Evolutionary conservation across 2,888 invertebrate species (phyloP).

Genomic region (Metellina segmentata): DNA sequence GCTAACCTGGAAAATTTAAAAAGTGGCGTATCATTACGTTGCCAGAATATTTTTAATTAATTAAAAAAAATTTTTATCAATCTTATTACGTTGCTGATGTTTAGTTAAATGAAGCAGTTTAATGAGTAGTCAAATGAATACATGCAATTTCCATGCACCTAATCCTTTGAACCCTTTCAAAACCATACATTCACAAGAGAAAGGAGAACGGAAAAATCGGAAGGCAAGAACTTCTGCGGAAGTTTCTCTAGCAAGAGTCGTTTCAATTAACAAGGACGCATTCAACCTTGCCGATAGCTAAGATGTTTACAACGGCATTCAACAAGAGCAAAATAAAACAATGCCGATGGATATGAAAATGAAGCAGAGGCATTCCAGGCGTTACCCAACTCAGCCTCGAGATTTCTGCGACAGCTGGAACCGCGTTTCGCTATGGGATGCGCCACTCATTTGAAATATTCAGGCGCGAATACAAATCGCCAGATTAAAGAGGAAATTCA

Average conservation of each 20-base stretch:
- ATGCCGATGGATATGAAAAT: not conserved
- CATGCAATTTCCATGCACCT: no score
- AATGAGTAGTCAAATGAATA: no score
- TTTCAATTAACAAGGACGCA: slow-evolving; percentile 16
- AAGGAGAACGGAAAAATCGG: no score
- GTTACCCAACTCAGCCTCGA: slow-evolving; percentile 47
- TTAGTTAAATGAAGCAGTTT: no score
- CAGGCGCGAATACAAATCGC: slow-evolving; percentile 54
- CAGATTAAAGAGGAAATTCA: slow-evolving; percentile 38
- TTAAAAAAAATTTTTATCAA: no score
- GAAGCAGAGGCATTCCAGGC: not conserved
- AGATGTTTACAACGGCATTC: slow-evolving; percentile 51
- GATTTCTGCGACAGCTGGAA: not conserved
- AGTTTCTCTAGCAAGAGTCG: slow-evolving; percentile 4
- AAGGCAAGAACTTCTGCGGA: not conserved
- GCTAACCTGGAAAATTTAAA: no score
- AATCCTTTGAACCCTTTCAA: no score
- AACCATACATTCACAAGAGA: no score
- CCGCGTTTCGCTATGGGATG: not conserved
- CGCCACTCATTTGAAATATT: slow-evolving; percentile 22
- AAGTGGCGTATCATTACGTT: no score
- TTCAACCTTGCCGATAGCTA: slow-evolving; percentile 58
- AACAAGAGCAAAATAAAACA: slow-evolving; percentile 54
- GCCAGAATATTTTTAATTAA: no score
- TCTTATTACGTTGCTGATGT: no score